Evolutionary conservation across 2,797 vertebrate species (phyloP).

Genomic region (Bovichtus diacanthus): DNA sequence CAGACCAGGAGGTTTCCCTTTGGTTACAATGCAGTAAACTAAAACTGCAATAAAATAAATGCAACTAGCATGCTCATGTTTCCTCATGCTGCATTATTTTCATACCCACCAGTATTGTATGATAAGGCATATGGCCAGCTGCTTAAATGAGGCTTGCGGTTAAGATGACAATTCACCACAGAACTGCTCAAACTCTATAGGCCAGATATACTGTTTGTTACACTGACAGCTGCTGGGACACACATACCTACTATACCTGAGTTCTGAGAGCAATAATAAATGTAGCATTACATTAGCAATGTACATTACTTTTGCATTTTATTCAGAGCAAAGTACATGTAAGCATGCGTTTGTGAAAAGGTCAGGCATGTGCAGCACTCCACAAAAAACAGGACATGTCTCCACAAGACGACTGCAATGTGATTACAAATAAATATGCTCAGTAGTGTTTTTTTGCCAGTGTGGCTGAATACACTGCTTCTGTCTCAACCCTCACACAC

Average conservation of each 20-base stretch:
- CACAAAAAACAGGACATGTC: slow-evolving; percentile 28
- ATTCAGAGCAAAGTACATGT: neutral
- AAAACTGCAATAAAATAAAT: neutral
- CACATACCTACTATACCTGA: neutral
- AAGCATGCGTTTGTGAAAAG: neutral
- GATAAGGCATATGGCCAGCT: neutral
- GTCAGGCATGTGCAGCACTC: slow-evolving; percentile 9
- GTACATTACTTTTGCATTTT: neutral
- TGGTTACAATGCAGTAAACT: neutral
- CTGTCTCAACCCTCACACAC: neutral
- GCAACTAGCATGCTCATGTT: neutral
- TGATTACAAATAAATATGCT: neutral
- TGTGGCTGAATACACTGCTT: neutral
- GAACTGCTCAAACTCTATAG: no score
- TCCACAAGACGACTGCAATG: neutral
- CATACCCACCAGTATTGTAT: neutral
- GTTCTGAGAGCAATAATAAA: neutral
- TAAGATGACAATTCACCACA: no score
- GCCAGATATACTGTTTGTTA: no score
- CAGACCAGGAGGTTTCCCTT: no score
- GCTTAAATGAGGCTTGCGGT: neutral
- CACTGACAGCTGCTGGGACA: neutral
- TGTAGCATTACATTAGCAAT: no score
- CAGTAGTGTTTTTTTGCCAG: neutral
- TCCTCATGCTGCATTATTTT: neutral